Evolutionary conservation across 2,113 vertebrate genomes (phyloP), one percentile per base, ranked within the genome.

Genomic region (Sinocyclocheilus grahami): DNA sequence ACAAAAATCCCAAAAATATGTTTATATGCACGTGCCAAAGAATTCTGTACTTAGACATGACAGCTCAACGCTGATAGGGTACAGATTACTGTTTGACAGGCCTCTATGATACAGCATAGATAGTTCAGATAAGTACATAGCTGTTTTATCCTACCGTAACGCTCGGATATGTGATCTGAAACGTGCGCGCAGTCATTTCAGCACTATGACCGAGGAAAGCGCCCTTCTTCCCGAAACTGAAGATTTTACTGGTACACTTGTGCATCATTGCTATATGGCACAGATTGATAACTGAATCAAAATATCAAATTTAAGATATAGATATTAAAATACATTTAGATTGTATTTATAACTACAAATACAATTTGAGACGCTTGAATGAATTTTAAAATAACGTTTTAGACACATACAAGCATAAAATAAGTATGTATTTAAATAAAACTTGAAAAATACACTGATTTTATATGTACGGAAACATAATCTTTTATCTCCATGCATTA

Each of bases 171-270:
- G 37, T 48, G 79, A 48, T 81, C 60, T 67, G 60, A 78, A 30
- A 67, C 42, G 58, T 3, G 48, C 27, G 71, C 67, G 11, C 33
- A 71, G 83, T 89, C 79, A 82, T 89, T 95, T 95, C 94, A 95
- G 94, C 94, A 95, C 94, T 91, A 83, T 89, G 84, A 39, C 58
- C 18, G 82, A 83, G 94, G 94, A 95, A 88, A 95, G 94, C 94
- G 91, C 90, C 90, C 60, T 67, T 79, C 67, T 78, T 33, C n/a
- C 10, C n/a, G 5, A 1, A 16, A 18, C 16, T 37, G 6, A 58
- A 6, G 22, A 22, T 13, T 14, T 76, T 51, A 76, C 11, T 51
- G 4, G 4, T 7, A 74, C 37, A n/a, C 12, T 46, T 5, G 24
- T 60, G 53, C 16, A 65, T 65, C 30, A 27, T 13, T 7, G 20